phyloP scores from a whole-genome alignment of 2,888 invertebrate genomes.

The Drosophila quasianomalipes region DNA sequence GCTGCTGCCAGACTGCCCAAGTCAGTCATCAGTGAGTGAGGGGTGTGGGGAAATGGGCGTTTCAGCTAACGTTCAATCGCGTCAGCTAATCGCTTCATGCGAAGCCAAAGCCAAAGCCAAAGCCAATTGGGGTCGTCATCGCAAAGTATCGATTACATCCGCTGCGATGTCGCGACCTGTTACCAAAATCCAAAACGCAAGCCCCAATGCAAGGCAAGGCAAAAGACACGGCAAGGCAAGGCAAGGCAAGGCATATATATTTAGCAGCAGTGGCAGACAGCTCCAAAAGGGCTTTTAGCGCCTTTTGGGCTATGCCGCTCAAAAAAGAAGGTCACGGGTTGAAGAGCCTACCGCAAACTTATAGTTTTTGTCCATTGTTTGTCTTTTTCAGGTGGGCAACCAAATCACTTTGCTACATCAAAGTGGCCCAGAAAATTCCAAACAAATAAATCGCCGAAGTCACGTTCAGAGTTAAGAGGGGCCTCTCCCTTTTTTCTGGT shows the following conservation, averaged over 20 bases:
- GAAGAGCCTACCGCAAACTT: constrained; percentile 71
- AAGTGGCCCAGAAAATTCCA: constrained; percentile 78
- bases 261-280: not conserved
- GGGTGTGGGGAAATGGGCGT: not conserved
- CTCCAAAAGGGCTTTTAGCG: constrained; percentile 6
- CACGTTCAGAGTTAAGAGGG: constrained; percentile 23
- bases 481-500: not conserved
- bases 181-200: constrained; percentile 41
- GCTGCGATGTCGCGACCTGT: constrained; percentile 63
- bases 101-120: constrained; percentile 21
- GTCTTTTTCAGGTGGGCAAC: constrained; percentile 61
- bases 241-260: constrained; percentile 1
- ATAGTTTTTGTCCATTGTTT: constrained; percentile 55
- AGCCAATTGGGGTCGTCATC: constrained; percentile 62
- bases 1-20: constrained; percentile 48
- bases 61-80: constrained; percentile 26
- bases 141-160: constrained; percentile 70
- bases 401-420: constrained; percentile 37
- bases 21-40: not conserved
- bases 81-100: constrained; percentile 44
- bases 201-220: constrained; percentile 1
- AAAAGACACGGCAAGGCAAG: constrained; percentile 2
- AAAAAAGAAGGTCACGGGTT: constrained; percentile 65
- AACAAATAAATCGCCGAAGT: constrained; percentile 50
- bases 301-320: constrained; percentile 36